phyloP scores from a whole-genome alignment of 1,140 invertebrate species.

The Cherax quadricarinatus region DNA sequence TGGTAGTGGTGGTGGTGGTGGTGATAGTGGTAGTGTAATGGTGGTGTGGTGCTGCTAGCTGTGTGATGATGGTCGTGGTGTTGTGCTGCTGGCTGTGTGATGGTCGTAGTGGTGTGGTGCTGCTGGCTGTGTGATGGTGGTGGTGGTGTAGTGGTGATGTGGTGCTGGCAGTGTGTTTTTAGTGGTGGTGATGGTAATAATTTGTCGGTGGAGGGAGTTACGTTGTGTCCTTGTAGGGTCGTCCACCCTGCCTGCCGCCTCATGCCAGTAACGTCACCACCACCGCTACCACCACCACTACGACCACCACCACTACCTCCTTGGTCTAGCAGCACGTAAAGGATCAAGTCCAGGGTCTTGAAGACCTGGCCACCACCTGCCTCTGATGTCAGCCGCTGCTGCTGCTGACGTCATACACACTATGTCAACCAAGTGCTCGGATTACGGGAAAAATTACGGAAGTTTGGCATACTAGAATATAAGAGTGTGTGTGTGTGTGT shows the following conservation, averaged over 20 bases:
- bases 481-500: too few species aligned
- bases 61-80: not conserved
- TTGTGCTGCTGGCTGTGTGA: not conserved
- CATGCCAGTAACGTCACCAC: not conserved
- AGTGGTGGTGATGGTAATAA: slow-evolving; percentile 6
- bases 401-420: too few species aligned
- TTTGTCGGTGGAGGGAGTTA: slow-evolving; percentile 8
- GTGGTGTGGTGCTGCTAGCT: too few species aligned
- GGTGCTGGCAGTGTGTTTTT: not conserved
- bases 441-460: too few species aligned
- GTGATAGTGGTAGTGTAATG: too few species aligned
- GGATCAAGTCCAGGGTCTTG: too few species aligned
- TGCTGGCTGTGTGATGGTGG: not conserved
- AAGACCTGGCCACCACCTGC: not conserved
- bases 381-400: too few species aligned
- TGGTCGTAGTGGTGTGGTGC: not conserved
- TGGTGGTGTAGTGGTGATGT: not conserved
- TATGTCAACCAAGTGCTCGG: too few species aligned
- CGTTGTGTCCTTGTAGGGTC: slow-evolving; percentile 51
- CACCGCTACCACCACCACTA: not conserved
- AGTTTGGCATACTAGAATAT: too few species aligned
- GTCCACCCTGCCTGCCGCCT: slow-evolving; percentile 28
- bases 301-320: not conserved
- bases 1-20: not conserved
- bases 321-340: not conserved